These are phyloP conservation scores for Acanthococcus lagerstroemiae DNA, from an alignment of 2,888 invertebrate genomes.

Conservation along the genomic window DNA sequence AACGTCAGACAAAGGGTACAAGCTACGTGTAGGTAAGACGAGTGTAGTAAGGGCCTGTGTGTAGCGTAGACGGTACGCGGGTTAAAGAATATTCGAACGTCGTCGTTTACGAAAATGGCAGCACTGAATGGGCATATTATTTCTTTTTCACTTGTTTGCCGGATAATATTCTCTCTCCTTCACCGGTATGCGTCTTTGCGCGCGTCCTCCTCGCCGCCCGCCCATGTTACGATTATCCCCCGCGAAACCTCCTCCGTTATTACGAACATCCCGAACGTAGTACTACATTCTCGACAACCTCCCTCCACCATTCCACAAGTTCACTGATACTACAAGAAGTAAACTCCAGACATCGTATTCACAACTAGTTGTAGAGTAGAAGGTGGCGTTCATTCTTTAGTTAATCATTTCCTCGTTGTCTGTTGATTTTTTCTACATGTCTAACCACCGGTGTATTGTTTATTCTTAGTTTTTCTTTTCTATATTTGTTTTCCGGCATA, in stretches of 20 bases:
- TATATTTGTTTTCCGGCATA: too few species aligned
- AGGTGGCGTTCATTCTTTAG: background rate
- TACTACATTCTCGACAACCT: constrained; percentile 8
- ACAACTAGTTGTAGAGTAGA: constrained; percentile 3
- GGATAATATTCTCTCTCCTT: background rate
- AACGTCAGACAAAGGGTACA: too few species aligned
- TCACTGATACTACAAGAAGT: constrained; percentile 5
- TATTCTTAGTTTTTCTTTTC: too few species aligned
- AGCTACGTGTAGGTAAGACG: too few species aligned
- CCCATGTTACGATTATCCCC: constrained; percentile 1
- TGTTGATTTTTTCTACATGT: too few species aligned
- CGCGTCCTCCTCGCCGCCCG: background rate
- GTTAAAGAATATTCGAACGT: background rate
- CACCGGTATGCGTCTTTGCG: background rate
- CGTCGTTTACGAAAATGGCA: background rate
- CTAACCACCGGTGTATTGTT: too few species aligned
- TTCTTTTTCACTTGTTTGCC: background rate
- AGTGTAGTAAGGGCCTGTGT: too few species aligned
- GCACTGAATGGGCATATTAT: background rate
- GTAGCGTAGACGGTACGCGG: background rate
- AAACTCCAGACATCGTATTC: constrained; percentile 11
- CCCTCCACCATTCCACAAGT: constrained; percentile 1
- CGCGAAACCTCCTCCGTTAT: background rate
- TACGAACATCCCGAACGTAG: background rate
- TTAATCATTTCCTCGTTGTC: constrained; percentile 1